phyloP scores from a whole-genome alignment of 2,888 invertebrate genomes.

The Adelognathus sp. region DNA sequence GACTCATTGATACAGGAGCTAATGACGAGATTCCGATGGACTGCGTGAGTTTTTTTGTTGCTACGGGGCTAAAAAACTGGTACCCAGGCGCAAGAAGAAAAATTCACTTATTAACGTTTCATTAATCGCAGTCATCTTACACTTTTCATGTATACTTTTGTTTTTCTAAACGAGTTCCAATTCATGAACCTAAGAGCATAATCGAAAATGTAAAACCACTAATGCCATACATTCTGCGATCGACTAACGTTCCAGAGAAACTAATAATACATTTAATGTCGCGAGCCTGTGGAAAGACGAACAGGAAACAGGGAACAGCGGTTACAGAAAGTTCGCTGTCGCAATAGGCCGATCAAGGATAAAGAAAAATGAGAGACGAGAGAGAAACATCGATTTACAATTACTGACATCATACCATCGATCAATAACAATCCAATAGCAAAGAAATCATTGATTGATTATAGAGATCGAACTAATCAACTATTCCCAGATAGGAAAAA shows the following conservation, averaged over 20 bases:
- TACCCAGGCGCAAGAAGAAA: conserved; percentile 54
- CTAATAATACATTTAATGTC: conserved; percentile 17
- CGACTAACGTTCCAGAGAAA: conserved; percentile 58
- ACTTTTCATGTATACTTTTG: neutral
- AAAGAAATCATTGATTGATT: conserved; percentile 28
- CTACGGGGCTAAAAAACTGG: conserved; percentile 40
- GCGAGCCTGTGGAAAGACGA: neutral
- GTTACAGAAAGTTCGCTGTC: too few relatives aligned
- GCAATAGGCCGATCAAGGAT: neutral
- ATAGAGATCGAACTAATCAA: neutral
- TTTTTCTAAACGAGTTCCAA: neutral
- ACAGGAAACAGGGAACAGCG: neutral
- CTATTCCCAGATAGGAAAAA: too few relatives aligned
- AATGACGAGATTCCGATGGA: conserved; percentile 71
- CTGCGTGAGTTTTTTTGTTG: conserved; percentile 77
- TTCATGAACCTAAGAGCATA: neutral
- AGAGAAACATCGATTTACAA: conserved; percentile 8
- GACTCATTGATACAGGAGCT: conserved; percentile 78
- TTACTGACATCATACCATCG: conserved; percentile 10
- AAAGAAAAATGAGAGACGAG: neutral
- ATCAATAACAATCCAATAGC: conserved; percentile 4
- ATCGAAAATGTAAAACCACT: conserved; percentile 52
- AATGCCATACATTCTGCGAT: conserved; percentile 70
- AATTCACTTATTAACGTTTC: conserved; percentile 49
- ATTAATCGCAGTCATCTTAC: conserved; percentile 38